These are phyloP conservation scores for Pelvicachromis taeniatus DNA, from an alignment of 2,113 vertebrate species.

Conservation along the genomic window DNA sequence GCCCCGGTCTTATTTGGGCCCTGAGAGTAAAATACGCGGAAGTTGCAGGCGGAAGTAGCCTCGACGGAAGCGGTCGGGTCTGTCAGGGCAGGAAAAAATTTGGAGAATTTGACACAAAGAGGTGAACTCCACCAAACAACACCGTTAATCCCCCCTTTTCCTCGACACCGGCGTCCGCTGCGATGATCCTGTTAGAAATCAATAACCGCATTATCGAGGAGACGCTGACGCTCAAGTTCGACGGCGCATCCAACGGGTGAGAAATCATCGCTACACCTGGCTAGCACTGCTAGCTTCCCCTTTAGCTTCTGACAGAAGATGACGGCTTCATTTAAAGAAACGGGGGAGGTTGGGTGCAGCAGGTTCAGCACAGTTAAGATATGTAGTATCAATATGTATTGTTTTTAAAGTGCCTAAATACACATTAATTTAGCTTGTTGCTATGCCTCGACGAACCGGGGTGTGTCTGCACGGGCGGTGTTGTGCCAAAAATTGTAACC, in stretches of 20 bases:
- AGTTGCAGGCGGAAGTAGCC: slow-evolving; percentile 64
- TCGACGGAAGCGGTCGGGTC: slow-evolving; percentile 62
- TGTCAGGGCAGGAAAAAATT: slow-evolving; percentile 49
- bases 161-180: slow-evolving; percentile 55
- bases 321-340: not conserved
- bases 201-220: slow-evolving; percentile 98
- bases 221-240: slow-evolving; percentile 91
- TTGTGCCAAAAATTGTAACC: not conserved
- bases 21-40: slow-evolving; percentile 60
- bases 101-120: slow-evolving; percentile 50
- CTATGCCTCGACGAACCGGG: slow-evolving; percentile 27
- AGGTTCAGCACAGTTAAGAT: not conserved
- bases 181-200: slow-evolving; percentile 97
- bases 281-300: slow-evolving; percentile 22
- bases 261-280: slow-evolving; percentile 48
- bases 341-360: not conserved
- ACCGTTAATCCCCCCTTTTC: slow-evolving; percentile 5
- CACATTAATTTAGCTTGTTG: not conserved
- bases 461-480: slow-evolving; percentile 55
- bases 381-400: too few relatives aligned
- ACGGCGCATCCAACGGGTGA: slow-evolving; percentile 92
- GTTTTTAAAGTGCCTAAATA: not conserved
- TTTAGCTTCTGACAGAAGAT: not conserved
- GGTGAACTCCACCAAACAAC: not conserved
- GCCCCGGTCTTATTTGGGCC: not conserved